Evolutionary conservation across 2,113 vertebrate species (phyloP).

Genomic region (Urocitellus parryii): DNA sequence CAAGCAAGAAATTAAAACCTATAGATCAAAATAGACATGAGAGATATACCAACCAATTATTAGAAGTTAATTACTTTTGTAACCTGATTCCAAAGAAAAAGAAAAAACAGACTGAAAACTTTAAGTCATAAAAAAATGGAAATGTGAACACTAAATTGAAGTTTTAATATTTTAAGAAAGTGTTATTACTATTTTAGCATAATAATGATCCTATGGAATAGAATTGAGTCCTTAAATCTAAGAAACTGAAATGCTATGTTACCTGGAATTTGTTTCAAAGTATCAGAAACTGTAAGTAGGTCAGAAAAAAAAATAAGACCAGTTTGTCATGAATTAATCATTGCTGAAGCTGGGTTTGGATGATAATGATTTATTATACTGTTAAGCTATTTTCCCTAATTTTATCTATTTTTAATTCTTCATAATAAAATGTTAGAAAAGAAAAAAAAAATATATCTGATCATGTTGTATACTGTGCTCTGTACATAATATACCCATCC

Average conservation of each 20-base stretch:
- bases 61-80: background rate
- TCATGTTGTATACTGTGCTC: background rate
- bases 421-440: background rate
- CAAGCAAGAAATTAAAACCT: background rate
- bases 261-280: conserved; percentile 1
- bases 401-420: background rate
- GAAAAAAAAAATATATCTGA: too few relatives aligned
- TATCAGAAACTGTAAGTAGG: background rate
- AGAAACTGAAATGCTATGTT: background rate
- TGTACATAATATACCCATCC: too few relatives aligned
- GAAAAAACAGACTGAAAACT: background rate
- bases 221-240: background rate
- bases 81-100: background rate
- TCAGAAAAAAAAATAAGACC: background rate
- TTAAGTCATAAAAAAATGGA: background rate
- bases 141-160: background rate
- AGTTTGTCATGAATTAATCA: background rate
- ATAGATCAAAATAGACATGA: background rate
- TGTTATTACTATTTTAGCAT: background rate
- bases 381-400: background rate
- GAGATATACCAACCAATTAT: background rate
- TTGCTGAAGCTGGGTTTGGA: background rate
- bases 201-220: background rate
- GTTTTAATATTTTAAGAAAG: background rate
- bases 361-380: background rate